Evolutionary conservation across 2,797 vertebrate genomes (phyloP), one percentile per base, ranked within the genome.

Genomic region (Serranus cabrilla): DNA sequence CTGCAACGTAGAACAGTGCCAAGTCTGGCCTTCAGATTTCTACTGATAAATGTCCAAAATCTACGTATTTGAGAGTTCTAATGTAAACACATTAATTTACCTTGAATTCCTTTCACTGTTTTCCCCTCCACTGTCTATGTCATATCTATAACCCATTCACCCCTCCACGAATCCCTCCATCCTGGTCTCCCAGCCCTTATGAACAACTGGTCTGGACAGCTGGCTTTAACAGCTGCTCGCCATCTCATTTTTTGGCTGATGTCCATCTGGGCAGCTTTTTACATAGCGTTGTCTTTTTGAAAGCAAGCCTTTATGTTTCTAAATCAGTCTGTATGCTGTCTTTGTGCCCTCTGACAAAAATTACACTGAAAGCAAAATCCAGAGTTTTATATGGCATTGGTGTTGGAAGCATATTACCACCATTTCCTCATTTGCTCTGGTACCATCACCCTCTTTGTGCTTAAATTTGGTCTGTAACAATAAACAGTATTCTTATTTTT

Each of bases 161-260:
- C 34, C 34, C 34, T 34, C 5, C 34, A 34, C 34, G 73, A 73
- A 81, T 84, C 81, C 79, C 69, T 85, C 72, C 72, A 25, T 74
- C 78, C 74, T 57, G 81, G 55, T 80, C 74, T 71, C 76, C 46
- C 21, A 45, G 54, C 52, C 59, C 74, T 40, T 34, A 31, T 67
- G 82, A 85, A 89, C 88, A 93, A 89, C 78, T 84, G 71, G 88
- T 75, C 86, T 2, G 60, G 85, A 84, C 92, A 93, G 89, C 91
- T 93, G 91, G 73, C 68, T 60, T 34, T 9, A 89, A 78, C 90
- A 92, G 90, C 91, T 93, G 88, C 82, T 80, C n/a, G 62, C 55
- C 74, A 37, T 86, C 87, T 89, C 47, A 73, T 63, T 76, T 39
- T 78, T 71, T 80, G 82, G 88, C 69, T 42, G 49, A 12, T 71